Evolutionary conservation across 2,888 invertebrate species (phyloP).

Genomic region (Molorchus minor): DNA sequence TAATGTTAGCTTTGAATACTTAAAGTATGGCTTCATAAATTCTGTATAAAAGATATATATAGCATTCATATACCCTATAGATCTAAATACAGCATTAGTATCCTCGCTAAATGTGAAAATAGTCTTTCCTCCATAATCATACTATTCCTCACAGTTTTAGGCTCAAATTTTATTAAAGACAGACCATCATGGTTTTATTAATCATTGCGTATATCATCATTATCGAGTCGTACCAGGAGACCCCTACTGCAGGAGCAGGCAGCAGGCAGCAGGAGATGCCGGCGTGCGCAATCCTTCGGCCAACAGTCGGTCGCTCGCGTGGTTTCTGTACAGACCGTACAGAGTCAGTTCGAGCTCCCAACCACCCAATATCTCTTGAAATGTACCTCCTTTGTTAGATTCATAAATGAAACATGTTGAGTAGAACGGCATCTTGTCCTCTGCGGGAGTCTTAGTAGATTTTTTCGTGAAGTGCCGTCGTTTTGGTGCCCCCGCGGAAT

Average conservation of each 20-base stretch:
- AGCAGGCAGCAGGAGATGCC: constrained; percentile 16
- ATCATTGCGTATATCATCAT: no score
- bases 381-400: constrained; percentile 1
- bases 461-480: constrained; percentile 7
- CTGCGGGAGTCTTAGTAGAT: not conserved
- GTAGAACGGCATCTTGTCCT: not conserved
- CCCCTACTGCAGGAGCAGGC: constrained; percentile 12
- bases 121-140: no score
- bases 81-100: no score
- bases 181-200: no score
- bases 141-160: no score
- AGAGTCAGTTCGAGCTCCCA: not conserved
- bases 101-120: no score
- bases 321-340: constrained; percentile 17
- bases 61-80: no score
- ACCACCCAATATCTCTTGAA: constrained; percentile 14
- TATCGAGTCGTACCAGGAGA: constrained; percentile 11
- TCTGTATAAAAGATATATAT: no score
- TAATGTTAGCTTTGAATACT: no score
- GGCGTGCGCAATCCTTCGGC: constrained; percentile 26
- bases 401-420: constrained; percentile 13
- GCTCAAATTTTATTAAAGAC: no score
- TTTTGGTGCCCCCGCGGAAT: constrained; percentile 31
- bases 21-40: no score
- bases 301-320: constrained; percentile 36